Conservation (phyloP, 64 coral and sea anemone genomes). For the Montipora sp. region DNA sequence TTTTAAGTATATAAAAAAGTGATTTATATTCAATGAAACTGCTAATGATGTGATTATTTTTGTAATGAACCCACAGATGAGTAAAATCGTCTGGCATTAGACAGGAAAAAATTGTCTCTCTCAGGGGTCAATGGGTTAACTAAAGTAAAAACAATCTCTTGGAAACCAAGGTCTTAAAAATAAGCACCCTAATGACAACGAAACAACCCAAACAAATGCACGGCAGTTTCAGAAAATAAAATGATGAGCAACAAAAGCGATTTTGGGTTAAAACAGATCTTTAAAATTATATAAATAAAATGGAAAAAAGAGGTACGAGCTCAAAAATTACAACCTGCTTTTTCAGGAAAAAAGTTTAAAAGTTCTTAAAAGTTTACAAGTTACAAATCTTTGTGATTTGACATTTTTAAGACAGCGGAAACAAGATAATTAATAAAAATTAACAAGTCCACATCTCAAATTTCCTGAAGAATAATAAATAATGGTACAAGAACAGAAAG, state of each 20-base stretch:
- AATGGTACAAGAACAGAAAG: neutral
- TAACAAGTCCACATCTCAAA: neutral
- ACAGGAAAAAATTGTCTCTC: no score
- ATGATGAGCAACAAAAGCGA: neutral
- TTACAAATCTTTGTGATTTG: neutral
- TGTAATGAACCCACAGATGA: no score
- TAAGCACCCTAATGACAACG: no score
- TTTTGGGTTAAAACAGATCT: neutral
- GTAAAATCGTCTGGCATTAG: no score
- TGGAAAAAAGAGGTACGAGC: neutral
- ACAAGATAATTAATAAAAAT: neutral
- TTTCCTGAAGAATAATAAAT: neutral
- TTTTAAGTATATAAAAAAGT: no score
- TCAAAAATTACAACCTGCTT: neutral
- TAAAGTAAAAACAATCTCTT: no score
- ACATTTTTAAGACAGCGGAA: neutral
- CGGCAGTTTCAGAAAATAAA: no score
- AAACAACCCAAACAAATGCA: no score
- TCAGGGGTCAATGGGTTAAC: no score
- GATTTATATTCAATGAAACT: no score
- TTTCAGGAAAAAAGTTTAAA: conserved; percentile 13
- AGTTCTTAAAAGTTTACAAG: neutral
- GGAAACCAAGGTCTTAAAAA: no score
- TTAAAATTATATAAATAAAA: neutral
- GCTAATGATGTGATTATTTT: no score